These are phyloP conservation scores for Stenodema calcarata DNA, from an alignment of 2,888 invertebrate genomes.

Conservation along the genomic window DNA sequence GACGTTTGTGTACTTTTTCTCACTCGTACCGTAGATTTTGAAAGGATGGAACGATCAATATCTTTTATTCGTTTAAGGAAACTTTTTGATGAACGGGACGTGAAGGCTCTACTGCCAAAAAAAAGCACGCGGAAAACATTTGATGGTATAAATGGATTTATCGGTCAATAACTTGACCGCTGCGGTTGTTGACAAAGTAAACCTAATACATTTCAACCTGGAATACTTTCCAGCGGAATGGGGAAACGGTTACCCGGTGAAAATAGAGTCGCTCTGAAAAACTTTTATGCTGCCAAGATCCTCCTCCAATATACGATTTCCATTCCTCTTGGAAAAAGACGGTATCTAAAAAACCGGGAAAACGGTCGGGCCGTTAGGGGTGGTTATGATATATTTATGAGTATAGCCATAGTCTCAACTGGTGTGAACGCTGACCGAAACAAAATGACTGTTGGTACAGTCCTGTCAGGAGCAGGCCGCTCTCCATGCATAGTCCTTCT, in stretches of 20 bases:
- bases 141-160: not conserved
- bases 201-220: not conserved
- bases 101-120: not conserved
- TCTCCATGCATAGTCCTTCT: not conserved
- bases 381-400: slow-evolving; percentile 13
- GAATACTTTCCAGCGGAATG: not conserved
- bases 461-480: not conserved
- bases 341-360: not conserved
- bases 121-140: not conserved
- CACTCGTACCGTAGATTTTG: not conserved
- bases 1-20: not conserved
- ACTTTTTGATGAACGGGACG: not conserved
- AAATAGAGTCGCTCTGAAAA: not conserved
- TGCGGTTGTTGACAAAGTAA: not conserved
- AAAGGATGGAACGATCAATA: not conserved
- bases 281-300: not conserved
- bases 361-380: not conserved
- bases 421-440: not conserved
- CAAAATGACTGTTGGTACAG: not conserved
- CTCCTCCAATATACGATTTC: not conserved
- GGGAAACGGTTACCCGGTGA: not conserved
- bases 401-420: not conserved
- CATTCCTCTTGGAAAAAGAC: not conserved
- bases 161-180: not conserved
- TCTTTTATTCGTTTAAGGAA: not conserved